Evolutionary conservation across 2,888 invertebrate genomes (phyloP), one percentile per base, ranked within the genome.

Genomic region (Pedicia rivosa): DNA sequence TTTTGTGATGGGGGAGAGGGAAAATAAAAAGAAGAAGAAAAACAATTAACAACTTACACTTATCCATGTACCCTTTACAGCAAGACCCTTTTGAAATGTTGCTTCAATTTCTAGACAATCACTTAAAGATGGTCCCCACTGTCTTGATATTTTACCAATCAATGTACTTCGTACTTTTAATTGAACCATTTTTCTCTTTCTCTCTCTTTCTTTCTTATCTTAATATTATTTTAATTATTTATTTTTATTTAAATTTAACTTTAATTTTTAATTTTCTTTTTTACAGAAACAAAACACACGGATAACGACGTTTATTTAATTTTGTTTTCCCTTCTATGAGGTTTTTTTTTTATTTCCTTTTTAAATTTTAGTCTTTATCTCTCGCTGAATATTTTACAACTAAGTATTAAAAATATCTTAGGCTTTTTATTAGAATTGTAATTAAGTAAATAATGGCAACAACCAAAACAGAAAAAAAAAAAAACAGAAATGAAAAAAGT

Each of bases 51-150:
- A 34, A 50, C 50, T 50, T 46, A 50, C 50, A 37, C 40, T 45
- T 43, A 44, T 47, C 50, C 50, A 50, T 36, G 50, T 50, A 35
- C 50, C 50, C 40, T 50, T 50, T 36, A 46, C 47, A 10, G 50
- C 50, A 37, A 50, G 44, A 37, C 50, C 50, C 31, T 46, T 44
- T 26, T 45, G 42, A 16, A 49, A 43, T 31, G 44, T 47, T 13
- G 50, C 47, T 32, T 49, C 46, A 35, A 50, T 50, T 42, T 50
- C 50, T 27, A 50, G 45, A 32, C 50, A 50, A 44, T 50, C 50
- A 36, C 50, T 49, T 19, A 50, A 39, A 15, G 50, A 50, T 19
- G 50, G 50, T 29, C 49, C 50, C 49, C 49, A 50, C 36, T 46
- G 44, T 32, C 45, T 44, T 10, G 46, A 42, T 28, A 47, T 47